Conservation (phyloP, 92 coral and sea anemone species). For the Micromussa lordhowensis region DNA sequence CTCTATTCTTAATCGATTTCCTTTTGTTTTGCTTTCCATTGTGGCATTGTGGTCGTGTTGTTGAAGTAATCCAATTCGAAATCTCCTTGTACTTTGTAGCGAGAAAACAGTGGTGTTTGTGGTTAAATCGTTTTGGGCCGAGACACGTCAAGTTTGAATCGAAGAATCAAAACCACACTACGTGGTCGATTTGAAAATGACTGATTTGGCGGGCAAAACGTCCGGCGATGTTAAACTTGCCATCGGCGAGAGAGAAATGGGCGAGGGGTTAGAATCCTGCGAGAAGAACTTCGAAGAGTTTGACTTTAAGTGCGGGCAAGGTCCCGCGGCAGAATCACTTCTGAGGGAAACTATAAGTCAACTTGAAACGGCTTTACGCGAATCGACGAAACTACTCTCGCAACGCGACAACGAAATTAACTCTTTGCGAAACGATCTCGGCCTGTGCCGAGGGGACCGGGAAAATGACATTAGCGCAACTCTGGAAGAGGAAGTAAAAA, state of each 20-base stretch:
- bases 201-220: not conserved
- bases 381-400: conserved; percentile 82
- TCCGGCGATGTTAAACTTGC: conserved; percentile 7
- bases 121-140: not conserved
- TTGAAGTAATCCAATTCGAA: not conserved
- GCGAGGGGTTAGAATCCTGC: conserved; percentile 84
- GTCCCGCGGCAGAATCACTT: conserved; percentile 53
- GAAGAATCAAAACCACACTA: not conserved
- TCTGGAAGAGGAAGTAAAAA: conserved; percentile 84
- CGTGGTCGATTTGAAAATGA: not conserved
- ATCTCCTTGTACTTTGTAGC: not conserved
- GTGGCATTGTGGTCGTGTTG: conserved; percentile 18
- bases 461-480: conserved; percentile 55
- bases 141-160: not conserved
- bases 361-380: conserved; percentile 85
- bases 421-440: conserved; percentile 80
- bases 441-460: conserved; percentile 46
- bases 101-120: conserved; percentile 11
- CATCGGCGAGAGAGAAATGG: conserved; percentile 80
- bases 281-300: conserved; percentile 75
- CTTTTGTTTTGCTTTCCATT: conserved; percentile 47
- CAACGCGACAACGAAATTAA: conserved; percentile 86
- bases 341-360: conserved; percentile 88
- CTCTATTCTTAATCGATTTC: conserved; percentile 24
- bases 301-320: conserved; percentile 39